These are phyloP conservation scores for Clarias batrachus DNA, from an alignment of 2,113 vertebrate genomes.

Conservation along the genomic window DNA sequence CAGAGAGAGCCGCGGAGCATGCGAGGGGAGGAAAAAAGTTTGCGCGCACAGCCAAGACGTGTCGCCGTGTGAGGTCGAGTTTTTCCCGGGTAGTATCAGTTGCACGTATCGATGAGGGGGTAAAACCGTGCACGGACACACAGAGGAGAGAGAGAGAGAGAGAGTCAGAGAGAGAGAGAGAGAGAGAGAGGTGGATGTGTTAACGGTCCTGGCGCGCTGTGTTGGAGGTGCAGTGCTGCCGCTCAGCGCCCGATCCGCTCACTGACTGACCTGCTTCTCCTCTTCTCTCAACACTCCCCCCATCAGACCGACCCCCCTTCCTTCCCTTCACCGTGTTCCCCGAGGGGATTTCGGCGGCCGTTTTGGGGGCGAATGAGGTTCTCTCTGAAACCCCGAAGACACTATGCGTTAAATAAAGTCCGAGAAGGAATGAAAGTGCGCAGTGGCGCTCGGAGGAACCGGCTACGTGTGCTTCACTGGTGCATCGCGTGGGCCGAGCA, in stretches of 20 bases:
- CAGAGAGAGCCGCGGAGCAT: slow-evolving; percentile 71
- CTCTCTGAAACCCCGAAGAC: slow-evolving; percentile 67
- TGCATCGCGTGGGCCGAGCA: neutral
- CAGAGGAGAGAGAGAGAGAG: slow-evolving; percentile 51
- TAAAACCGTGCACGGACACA: slow-evolving; percentile 22
- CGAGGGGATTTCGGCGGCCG: slow-evolving; percentile 54
- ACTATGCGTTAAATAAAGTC: slow-evolving; percentile 82
- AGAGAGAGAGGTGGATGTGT: slow-evolving; percentile 49
- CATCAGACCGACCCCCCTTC: slow-evolving; percentile 60
- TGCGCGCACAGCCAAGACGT: slow-evolving; percentile 53
- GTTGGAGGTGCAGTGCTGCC: slow-evolving; percentile 82
- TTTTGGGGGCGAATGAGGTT: slow-evolving; percentile 75
- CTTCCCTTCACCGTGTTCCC: slow-evolving; percentile 44
- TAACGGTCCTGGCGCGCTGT: slow-evolving; percentile 42
- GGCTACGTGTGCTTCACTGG: slow-evolving; percentile 24
- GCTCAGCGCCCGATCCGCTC: slow-evolving; percentile 83
- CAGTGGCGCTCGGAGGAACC: slow-evolving; percentile 31
- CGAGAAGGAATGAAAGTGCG: slow-evolving; percentile 57
- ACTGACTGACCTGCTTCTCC: slow-evolving; percentile 79
- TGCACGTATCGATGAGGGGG: slow-evolving; percentile 72
- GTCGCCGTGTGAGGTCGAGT: slow-evolving; percentile 61
- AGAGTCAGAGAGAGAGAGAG: slow-evolving; percentile 21
- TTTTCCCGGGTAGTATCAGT: slow-evolving; percentile 80
- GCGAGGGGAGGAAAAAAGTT: slow-evolving; percentile 73
- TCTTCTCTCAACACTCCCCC: slow-evolving; percentile 34